Evolutionary conservation across 1,140 invertebrate species (phyloP).

Genomic region (Lucilia cuprina): DNA sequence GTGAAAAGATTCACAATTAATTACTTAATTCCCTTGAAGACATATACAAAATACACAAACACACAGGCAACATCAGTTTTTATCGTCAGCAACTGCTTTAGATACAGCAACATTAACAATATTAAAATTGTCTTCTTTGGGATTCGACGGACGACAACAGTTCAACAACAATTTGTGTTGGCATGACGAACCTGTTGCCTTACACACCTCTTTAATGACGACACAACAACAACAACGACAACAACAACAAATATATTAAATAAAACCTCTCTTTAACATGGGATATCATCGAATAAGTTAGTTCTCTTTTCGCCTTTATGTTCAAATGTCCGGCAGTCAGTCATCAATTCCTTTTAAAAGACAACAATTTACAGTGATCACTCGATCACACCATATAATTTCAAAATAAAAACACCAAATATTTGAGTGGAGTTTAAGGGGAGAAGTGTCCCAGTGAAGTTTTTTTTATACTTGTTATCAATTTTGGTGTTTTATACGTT

Average conservation of each 20-base stretch:
- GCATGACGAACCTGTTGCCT: conserved; percentile 9
- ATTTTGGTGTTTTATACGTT: neutral
- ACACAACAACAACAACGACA: neutral
- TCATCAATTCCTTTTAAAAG: neutral
- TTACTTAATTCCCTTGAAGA: conserved; percentile 61
- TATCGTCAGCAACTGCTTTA: neutral
- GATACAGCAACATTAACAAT: neutral
- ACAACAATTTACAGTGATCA: neutral
- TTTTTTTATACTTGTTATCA: neutral
- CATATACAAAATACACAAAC: conserved; percentile 46
- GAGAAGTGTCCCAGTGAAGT: neutral
- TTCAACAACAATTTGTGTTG: conserved; percentile 8
- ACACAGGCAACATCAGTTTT: conserved; percentile 1
- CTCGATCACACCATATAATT: neutral
- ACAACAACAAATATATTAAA: neutral
- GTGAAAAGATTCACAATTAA: conserved; percentile 53
- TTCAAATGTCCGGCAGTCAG: neutral
- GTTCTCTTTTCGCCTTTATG: too few relatives aligned
- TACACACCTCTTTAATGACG: conserved; percentile 12
- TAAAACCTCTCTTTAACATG: neutral
- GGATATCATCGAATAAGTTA: neutral
- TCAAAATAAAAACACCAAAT: neutral
- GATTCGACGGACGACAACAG: neutral
- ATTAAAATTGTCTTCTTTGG: neutral
- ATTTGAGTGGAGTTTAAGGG: neutral